These are phyloP conservation scores for Kuschelorhynchus macadamiae DNA, from an alignment of 2,888 invertebrate genomes.

Conservation along the genomic window DNA sequence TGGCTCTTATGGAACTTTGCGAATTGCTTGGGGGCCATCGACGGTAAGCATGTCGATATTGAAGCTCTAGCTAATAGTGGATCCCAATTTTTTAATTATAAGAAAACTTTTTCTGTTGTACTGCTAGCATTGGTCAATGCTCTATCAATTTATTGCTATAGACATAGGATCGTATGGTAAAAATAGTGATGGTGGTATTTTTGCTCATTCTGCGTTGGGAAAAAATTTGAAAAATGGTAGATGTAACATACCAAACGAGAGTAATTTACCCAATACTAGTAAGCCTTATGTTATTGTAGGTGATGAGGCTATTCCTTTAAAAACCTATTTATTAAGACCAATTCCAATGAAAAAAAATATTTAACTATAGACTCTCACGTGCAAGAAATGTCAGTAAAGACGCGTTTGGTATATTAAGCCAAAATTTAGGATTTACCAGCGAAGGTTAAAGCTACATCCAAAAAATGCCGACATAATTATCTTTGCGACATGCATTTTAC, in stretches of 20 bases:
- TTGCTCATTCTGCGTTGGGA: slow-evolving; percentile 1
- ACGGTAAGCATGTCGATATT: background rate
- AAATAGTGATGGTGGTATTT: slow-evolving; percentile 7
- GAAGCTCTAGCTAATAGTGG: background rate
- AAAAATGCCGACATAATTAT: slow-evolving; percentile 31
- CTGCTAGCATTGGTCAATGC: background rate
- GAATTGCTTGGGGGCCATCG: background rate
- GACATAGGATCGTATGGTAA: background rate
- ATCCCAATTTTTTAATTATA: background rate
- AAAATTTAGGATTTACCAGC: slow-evolving; percentile 37
- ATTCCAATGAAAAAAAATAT: slow-evolving; percentile 11
- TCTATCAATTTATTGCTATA: background rate
- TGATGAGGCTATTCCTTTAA: slow-evolving; percentile 26
- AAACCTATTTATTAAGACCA: slow-evolving; percentile 29
- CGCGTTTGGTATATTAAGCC: slow-evolving; percentile 31
- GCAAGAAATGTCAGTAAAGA: slow-evolving; percentile 24
- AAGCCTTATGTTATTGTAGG: slow-evolving; percentile 20
- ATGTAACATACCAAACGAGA: background rate
- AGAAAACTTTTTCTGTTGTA: background rate
- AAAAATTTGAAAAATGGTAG: slow-evolving; percentile 1
- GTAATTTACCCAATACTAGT: background rate
- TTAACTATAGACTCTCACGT: slow-evolving; percentile 35
- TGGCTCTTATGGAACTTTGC: background rate
- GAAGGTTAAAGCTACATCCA: slow-evolving; percentile 29
- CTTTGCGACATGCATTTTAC: slow-evolving; percentile 21